These are phyloP conservation scores for Eristalis intricaria DNA, from an alignment of 2,888 invertebrate genomes.

Conservation along the genomic window DNA sequence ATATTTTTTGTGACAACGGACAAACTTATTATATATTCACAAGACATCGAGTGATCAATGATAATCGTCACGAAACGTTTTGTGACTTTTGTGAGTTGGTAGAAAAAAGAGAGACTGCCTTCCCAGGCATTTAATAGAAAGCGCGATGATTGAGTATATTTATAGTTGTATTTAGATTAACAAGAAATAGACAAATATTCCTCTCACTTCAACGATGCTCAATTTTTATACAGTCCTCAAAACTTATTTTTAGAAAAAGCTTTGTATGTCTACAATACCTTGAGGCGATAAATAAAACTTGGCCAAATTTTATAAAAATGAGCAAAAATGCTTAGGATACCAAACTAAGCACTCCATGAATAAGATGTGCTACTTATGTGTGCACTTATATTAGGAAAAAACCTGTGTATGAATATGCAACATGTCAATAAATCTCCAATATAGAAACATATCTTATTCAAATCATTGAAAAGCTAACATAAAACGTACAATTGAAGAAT, in stretches of 20 bases:
- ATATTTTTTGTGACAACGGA: conserved; percentile 45
- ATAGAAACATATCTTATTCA: not conserved
- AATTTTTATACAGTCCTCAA: conserved; percentile 41
- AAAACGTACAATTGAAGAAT: too few species aligned
- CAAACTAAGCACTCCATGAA: not conserved
- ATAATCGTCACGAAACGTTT: not conserved
- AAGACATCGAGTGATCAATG: not conserved
- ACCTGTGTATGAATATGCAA: not conserved
- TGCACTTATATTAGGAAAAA: not conserved
- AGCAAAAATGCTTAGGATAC: conserved; percentile 4
- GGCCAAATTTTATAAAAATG: conserved; percentile 1
- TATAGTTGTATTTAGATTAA: conserved; percentile 18
- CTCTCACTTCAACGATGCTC: conserved; percentile 44
- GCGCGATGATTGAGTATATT: conserved; percentile 15
- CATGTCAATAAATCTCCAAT: not conserved
- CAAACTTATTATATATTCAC: conserved; percentile 10
- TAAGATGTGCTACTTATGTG: not conserved
- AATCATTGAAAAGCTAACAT: not conserved
- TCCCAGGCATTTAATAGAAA: conserved; percentile 9
- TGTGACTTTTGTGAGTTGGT: not conserved
- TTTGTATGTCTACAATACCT: conserved; percentile 22
- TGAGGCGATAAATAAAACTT: conserved; percentile 27
- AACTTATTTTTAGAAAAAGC: conserved; percentile 63
- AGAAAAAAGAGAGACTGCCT: not conserved
- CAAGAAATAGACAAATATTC: conserved; percentile 35